Evolutionary conservation across 2,888 invertebrate species (phyloP), one percentile per base, ranked within the genome.

Genomic region (Mimas tiliae): DNA sequence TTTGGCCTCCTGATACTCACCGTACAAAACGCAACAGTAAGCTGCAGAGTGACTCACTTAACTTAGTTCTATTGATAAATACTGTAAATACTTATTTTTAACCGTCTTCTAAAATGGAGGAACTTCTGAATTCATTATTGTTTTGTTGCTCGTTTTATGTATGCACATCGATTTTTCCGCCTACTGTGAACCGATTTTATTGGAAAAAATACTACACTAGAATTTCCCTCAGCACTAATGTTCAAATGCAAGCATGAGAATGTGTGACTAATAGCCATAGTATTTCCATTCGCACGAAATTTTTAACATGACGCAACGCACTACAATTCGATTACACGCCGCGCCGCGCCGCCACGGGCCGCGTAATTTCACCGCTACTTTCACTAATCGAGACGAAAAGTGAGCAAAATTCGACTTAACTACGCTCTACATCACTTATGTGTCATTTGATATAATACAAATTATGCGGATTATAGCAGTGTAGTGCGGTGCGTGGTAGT

Each of bases 331-430:
- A 48, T 65, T 58, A 47, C 55, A 48, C 58, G 65, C 48, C 47
- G 48, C 48, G 19, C 38, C 50, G 50, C 58, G 65, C 48, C 47
- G 48, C 48, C 19, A 51, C 50, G 50, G 55, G 8, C 47, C 55
- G 48, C 48, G 58, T 65, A 65, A 58, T 58, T 19, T 33, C 33
- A 65, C 19, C 45, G 33, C 19, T 19, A 66, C 66, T 66, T 66
- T 66, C 66, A 63, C 66, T 66, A 33, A 62, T 38, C 45, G 19
- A 19, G 53, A 51, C 21, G 64, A 64, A 63, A 45, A 64, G 53
- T 45, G 64, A 66, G 21, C 63, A 53, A 63, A 62, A 66, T 50
- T 66, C 58, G 16, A 42, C 63, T 52, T 11, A 33, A 45, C 45
- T 34, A 38, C 52, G 66, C 27, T 42, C 62, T 52, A 34, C 19